A percentile compares a stretch with the other conserved stretches of the same genome.
These are phyloP conservation scores for Muschampia plurimacula DNA, from an alignment of 2,888 invertebrate genomes.

Conservation along the genomic window DNA sequence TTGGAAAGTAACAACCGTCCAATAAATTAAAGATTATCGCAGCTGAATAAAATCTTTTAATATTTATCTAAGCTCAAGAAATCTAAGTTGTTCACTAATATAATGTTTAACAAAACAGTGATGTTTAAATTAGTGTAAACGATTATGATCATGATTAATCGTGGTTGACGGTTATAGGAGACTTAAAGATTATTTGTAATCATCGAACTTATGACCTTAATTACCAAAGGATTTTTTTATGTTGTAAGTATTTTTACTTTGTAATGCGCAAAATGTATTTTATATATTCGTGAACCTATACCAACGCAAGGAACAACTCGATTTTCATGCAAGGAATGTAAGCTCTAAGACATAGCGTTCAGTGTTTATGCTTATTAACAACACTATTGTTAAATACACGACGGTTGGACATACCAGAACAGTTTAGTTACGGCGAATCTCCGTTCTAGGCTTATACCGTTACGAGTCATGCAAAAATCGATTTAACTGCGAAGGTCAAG, in stretches of 20 bases:
- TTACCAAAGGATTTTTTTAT: too few species aligned
- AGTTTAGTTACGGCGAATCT: slow-evolving; percentile 13
- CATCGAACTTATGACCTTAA: too few species aligned
- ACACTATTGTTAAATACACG: background rate
- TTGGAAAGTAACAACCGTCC: slow-evolving; percentile 6
- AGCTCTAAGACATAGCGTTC: background rate
- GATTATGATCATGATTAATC: too few species aligned
- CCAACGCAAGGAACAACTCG: background rate
- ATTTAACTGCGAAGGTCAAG: slow-evolving; percentile 19
- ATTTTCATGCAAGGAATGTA: background rate
- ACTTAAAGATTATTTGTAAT: too few species aligned
- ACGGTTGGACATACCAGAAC: background rate
- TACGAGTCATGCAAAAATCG: slow-evolving; percentile 23
- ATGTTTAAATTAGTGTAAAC: too few species aligned
- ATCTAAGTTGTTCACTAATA: too few species aligned
- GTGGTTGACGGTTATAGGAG: too few species aligned
- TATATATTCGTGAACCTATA: background rate
- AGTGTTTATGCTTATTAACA: background rate
- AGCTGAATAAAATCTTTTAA: background rate
- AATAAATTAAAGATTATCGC: background rate
- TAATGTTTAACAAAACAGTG: too few species aligned
- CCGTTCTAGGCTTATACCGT: slow-evolving; percentile 13
- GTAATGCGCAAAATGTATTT: background rate
- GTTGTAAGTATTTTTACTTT: too few species aligned
- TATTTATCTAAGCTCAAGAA: too few species aligned